Base-by-base conservation (phyloP, 1,140 invertebrate species). In the Palaemon carinicauda region DNA sequence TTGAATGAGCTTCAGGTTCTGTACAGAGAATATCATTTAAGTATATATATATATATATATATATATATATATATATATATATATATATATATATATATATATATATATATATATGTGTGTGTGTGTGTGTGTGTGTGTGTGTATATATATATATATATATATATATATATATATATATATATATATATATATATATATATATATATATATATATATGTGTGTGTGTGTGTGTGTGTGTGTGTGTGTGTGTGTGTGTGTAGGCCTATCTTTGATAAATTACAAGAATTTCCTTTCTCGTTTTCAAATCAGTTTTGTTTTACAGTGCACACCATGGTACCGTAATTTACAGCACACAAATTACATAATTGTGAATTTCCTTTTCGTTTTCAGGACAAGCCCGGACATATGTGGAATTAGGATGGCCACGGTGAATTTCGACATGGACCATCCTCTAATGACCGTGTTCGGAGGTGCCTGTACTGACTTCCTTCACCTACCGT, bases 341-440 rank as follows among this genome's bases (percentile, higher is more conserved):
- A 41, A 41, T 41, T 5, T 41, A 41, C 12, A 41, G 0, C 7
- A 41, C 7, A 41, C 41, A 41, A 41, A 41, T 41, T 41, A 9
- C 41, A 9, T 7, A 9, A 5, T 9, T 9, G 33, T 41, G 12
- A 41, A 41, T 17, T 2, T 17, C 0, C 21, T 19, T 69, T 21
- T 17, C 15, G n/a, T 31, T 24, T 21, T 77, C 87, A 91, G 91
- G 84, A 80, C 89, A 24, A 89, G 90, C 19, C 89, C 89, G 4
- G 90, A 90, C n/a, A 87, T 91, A n/a, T 91, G 91, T 80, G 91
- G 91, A 53, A 82, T 91, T 29, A 82, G 84, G 74, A 91, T 91
- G 91, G 84, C 89, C 73, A 89, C 90, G 0, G 73, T 90, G 12
- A 86, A 87, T 3, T 91, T 91, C 85, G 90, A 91, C 54, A 85